A percentile compares a stretch with the other conserved stretches of the same genome.
Conservation (phyloP, 2,888 invertebrate genomes). For the Ethmia dodecea region DNA sequence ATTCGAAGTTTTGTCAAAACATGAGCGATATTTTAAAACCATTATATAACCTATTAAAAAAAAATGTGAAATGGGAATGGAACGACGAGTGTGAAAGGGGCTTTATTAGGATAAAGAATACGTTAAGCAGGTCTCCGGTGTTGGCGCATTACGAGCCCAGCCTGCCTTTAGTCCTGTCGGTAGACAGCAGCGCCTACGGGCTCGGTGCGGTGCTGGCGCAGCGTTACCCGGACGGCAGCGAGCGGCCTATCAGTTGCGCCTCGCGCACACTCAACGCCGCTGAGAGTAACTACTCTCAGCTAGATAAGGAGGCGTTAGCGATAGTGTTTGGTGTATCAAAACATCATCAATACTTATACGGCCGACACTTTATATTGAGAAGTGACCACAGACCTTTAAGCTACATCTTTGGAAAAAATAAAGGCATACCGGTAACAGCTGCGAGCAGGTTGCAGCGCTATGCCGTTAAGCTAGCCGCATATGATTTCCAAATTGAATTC, state of each 20-base stretch:
- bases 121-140: not conserved
- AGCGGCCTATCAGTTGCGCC: conserved; percentile 8
- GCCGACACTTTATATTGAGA: conserved; percentile 5
- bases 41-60: not conserved
- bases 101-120: not conserved
- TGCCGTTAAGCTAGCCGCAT: conserved; percentile 6
- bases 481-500: conserved; percentile 9
- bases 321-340: conserved; percentile 8
- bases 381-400: conserved; percentile 10
- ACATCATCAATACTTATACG: conserved; percentile 12
- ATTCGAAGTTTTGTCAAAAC: not conserved
- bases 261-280: conserved; percentile 5
- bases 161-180: not conserved
- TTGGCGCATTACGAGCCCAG: conserved; percentile 1
- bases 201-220: not conserved
- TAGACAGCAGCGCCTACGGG: not conserved
- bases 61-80: not conserved
- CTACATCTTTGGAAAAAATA: conserved; percentile 5
- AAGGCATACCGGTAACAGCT: conserved; percentile 7
- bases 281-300: conserved; percentile 1
- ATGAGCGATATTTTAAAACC: not conserved
- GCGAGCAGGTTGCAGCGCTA: conserved; percentile 11
- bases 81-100: not conserved
- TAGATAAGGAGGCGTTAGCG: conserved; percentile 1
- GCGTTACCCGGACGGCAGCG: not conserved